Evolutionary conservation across 2,113 vertebrate species (phyloP).

Genomic region (Gymnobelideus leadbeateri): DNA sequence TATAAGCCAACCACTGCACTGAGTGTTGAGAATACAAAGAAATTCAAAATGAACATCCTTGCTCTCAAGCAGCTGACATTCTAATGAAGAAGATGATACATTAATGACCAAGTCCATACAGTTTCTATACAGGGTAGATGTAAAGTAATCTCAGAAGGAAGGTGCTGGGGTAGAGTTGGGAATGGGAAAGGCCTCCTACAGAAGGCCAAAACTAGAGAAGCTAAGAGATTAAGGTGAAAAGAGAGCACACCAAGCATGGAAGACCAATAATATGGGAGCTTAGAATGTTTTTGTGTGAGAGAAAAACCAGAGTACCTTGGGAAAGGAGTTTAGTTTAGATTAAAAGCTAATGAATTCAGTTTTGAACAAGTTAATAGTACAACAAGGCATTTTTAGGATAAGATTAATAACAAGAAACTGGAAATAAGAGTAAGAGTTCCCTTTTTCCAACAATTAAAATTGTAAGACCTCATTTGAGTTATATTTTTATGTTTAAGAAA

Average conservation of each 20-base stretch:
- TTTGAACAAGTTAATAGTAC: neutral
- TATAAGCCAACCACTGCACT: neutral
- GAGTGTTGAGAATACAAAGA: neutral
- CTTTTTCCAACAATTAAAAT: neutral
- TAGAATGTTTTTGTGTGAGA: neutral
- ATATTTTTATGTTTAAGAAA: neutral
- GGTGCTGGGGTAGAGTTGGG: neutral
- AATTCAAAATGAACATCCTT: neutral
- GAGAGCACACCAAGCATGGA: neutral
- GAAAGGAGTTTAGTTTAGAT: neutral
- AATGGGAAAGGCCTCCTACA: neutral
- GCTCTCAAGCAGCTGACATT: neutral
- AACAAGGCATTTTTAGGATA: conserved; percentile 7
- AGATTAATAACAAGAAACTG: conserved; percentile 16
- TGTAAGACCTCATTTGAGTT: neutral
- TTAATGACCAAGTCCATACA: neutral
- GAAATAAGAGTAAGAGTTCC: neutral
- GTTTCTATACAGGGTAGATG: neutral
- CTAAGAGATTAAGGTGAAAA: neutral
- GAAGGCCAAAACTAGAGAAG: neutral
- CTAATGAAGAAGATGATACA: neutral
- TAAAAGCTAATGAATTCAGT: neutral
- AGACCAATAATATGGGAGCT: neutral
- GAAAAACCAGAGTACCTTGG: neutral
- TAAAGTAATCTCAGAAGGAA: neutral